Conservation (phyloP, 2,888 invertebrate genomes). For the Agapostemon virescens region DNA sequence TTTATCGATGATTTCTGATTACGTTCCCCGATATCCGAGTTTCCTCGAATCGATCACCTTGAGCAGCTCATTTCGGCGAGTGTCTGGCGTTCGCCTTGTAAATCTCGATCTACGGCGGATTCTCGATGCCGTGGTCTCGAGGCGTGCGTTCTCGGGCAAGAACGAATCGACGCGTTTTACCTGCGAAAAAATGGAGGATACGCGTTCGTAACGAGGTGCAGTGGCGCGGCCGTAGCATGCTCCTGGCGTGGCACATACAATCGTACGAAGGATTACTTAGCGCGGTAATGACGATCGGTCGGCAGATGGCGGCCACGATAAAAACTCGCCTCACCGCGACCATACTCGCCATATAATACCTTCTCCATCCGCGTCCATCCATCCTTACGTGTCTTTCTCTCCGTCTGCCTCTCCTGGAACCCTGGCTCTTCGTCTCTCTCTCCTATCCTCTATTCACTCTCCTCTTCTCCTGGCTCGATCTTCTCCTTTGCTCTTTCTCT, state of each 20-base stretch:
- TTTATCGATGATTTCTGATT: constrained; percentile 1
- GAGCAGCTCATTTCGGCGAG: constrained; percentile 34
- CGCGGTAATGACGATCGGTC: constrained; percentile 78
- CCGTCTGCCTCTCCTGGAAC: constrained; percentile 8
- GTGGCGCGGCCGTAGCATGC: constrained; percentile 47
- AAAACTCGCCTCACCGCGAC: constrained; percentile 75
- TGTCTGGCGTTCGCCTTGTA: constrained; percentile 24
- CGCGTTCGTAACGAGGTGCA: constrained; percentile 61
- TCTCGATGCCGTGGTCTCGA: background rate
- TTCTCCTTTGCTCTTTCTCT: background rate
- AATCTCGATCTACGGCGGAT: constrained; percentile 26
- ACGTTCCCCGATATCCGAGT: background rate
- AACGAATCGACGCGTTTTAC: constrained; percentile 43
- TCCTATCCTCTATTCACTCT: constrained; percentile 7
- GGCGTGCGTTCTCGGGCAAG: constrained; percentile 5
- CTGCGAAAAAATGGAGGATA: constrained; percentile 53
- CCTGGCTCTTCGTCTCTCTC: background rate
- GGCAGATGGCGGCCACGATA: constrained; percentile 78
- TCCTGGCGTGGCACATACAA: constrained; percentile 57
- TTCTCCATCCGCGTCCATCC: constrained; percentile 64
- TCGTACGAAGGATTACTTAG: constrained; percentile 75
- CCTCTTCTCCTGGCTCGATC: background rate
- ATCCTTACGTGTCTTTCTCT: constrained; percentile 59
- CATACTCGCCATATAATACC: constrained; percentile 74
- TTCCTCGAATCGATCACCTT: constrained; percentile 32